A percentile compares a stretch with the other conserved stretches of the same genome.
Conservation (phyloP, 35 echinoderm and acorn worm genomes). For the Eucidaris tribuloides region DNA sequence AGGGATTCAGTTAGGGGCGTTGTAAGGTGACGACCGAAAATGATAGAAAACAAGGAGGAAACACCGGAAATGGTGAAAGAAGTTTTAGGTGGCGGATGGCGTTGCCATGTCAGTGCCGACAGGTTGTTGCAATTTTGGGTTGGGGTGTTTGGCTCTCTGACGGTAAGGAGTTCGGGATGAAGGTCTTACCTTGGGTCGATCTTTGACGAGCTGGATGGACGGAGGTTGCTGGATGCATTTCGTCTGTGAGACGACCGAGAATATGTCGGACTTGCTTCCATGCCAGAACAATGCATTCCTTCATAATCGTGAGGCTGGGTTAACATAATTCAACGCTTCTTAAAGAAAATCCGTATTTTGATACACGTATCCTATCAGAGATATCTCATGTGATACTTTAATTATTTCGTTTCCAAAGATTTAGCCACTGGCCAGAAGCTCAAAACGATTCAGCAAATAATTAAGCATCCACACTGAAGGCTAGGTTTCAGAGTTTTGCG, state of each 20-base stretch:
- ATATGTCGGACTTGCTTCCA: neutral
- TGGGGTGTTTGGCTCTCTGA: neutral
- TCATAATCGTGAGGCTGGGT: neutral
- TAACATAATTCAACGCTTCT: neutral
- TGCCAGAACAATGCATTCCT: neutral
- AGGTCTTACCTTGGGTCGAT: slow-evolving; percentile 61
- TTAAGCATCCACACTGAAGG: no score
- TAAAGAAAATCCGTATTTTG: neutral
- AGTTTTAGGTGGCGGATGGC: slow-evolving; percentile 8
- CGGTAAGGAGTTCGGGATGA: neutral
- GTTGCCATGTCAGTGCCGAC: neutral
- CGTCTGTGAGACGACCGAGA: neutral
- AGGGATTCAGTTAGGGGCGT: slow-evolving; percentile 1
- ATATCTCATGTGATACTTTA: neutral
- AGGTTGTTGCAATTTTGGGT: neutral
- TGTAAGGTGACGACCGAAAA: neutral
- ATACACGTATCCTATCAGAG: neutral
- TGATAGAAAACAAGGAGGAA: neutral
- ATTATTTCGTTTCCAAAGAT: neutral
- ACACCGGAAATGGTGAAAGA: slow-evolving; percentile 27
- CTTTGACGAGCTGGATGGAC: slow-evolving; percentile 40
- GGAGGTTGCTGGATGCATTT: neutral
- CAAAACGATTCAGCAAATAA: neutral
- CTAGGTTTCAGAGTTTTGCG: no score
- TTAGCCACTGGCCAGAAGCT: neutral